Base-by-base conservation (phyloP, 2,888 invertebrate species). In the Xestia sexstrigata region DNA sequence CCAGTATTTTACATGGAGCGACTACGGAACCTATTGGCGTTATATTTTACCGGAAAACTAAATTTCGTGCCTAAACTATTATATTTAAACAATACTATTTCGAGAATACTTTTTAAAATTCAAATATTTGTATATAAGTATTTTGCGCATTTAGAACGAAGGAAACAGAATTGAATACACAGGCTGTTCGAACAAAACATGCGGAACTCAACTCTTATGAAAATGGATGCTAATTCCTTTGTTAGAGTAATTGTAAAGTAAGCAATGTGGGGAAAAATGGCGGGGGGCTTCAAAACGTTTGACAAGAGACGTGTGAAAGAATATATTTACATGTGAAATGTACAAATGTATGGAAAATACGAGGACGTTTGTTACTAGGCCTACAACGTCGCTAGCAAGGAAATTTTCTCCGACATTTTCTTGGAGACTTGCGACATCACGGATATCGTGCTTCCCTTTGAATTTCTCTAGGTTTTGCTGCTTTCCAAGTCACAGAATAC, bases 241-340 rank as follows among this genome's bases (percentile, higher is more conserved):
- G 83, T 86, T 65, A 11, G 4, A 70, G 66, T 85, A 81, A 85
- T 85, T 79, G 76, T 75, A 79, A 81, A 84, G 83, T 87, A 82
- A 84, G 88, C 84, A 82, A 82, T 76, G 74, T 47, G 69, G 62
- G 74, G 70, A 76, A 74, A 84, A 82, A 81, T 73, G 74, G 79
- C 74, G 76, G 65, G 42, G 30, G 58, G 60, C 84, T 80, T 78
- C 69, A 66, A 84, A 83, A 81, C 77, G 52, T 75, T 62, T 49
- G 76, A 71, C 62, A 65, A n/a, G 78, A 65, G 70, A 84, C 85
- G 82, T 84, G 85, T 77, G 55, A 76, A 78, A 84, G 81, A 89
- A 88, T 87, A 82, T 79, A 83, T 85, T 77, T 81, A 69, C 82
- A 66, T 71, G 74, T 68, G 65, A 79, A 78, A 39, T 78, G 17